Evolutionary conservation across 2,888 invertebrate species (phyloP).

Genomic region (Melanotus villosus): DNA sequence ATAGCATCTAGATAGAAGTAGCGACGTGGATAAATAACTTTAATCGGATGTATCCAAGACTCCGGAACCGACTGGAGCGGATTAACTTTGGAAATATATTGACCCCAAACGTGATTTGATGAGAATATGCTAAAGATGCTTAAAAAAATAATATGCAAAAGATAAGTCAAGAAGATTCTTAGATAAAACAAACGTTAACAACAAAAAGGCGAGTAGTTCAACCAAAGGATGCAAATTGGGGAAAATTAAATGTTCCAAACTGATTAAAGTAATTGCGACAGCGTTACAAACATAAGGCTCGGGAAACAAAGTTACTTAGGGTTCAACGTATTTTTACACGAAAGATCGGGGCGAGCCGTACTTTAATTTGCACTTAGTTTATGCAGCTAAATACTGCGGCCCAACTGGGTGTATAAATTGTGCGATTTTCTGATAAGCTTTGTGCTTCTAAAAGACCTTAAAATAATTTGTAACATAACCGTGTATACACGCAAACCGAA

Average conservation of each 20-base stretch:
- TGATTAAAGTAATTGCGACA: neutral
- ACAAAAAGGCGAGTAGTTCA: too few relatives aligned
- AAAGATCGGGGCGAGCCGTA: neutral
- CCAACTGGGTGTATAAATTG: neutral
- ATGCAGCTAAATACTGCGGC: neutral
- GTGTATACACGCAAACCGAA: too few relatives aligned
- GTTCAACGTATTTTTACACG: neutral
- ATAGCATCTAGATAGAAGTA: constrained; percentile 16
- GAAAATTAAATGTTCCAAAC: neutral
- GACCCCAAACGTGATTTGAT: constrained; percentile 13
- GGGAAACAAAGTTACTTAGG: too few relatives aligned
- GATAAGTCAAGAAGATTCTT: too few relatives aligned
- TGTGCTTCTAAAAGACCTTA: neutral
- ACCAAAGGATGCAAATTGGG: too few relatives aligned
- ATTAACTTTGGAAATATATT: constrained; percentile 23
- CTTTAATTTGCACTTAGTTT: neutral
- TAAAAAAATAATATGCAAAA: too few relatives aligned
- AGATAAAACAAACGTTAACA: too few relatives aligned
- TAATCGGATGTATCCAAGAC: constrained; percentile 23
- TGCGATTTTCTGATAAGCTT: too few relatives aligned
- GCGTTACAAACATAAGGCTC: neutral
- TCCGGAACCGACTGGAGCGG: constrained; percentile 9
- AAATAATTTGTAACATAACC: neutral
- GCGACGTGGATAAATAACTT: constrained; percentile 26
- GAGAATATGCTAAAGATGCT: neutral